These are phyloP conservation scores for Peromyscus melanophrys DNA, from an alignment of 2,797 vertebrate species.

Conservation along the genomic window DNA sequence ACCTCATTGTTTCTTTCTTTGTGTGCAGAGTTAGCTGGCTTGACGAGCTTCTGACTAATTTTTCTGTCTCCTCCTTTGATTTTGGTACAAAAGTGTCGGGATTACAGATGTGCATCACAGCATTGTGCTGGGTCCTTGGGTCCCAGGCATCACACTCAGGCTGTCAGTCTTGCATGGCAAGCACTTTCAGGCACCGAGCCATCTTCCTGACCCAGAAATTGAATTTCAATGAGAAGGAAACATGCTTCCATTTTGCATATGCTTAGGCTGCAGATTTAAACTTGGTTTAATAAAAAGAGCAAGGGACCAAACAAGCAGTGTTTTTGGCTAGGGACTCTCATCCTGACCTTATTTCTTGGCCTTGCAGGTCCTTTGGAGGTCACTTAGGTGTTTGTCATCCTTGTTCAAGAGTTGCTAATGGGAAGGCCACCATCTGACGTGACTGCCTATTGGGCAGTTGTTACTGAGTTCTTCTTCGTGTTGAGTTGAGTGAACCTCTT, in stretches of 20 bases:
- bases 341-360: not conserved
- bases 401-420: not conserved
- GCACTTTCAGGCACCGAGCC: not conserved
- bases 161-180: too few species aligned
- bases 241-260: not conserved
- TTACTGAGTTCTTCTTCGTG: not conserved
- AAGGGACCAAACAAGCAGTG: not conserved
- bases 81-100: not conserved
- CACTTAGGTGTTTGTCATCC: not conserved
- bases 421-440: not conserved
- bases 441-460: not conserved
- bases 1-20: not conserved
- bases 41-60: not conserved
- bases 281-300: constrained; percentile 16
- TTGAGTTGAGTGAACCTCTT: not conserved
- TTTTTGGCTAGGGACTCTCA: not conserved
- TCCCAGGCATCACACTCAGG: too few species aligned
- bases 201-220: not conserved
- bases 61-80: not conserved
- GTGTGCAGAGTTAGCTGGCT: not conserved
- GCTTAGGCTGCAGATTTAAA: not conserved
- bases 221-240: constrained; percentile 34
- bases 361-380: not conserved
- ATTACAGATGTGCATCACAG: not conserved
- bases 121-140: not conserved